phyloP scores from a whole-genome alignment of 2,888 invertebrate species.

The Mechanitis mazaeus region DNA sequence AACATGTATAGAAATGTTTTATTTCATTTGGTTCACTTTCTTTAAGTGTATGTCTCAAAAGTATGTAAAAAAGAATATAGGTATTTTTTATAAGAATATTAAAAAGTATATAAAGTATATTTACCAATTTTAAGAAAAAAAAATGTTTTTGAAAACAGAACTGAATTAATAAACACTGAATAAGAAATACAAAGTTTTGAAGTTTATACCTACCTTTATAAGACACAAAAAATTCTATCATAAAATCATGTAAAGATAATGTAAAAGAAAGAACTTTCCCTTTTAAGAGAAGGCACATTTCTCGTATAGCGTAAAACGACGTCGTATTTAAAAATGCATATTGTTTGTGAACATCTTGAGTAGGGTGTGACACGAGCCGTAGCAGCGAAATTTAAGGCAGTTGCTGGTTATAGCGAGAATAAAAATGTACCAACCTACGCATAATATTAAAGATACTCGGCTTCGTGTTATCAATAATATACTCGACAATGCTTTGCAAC shows the following conservation, averaged over 20 bases:
- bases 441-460: not conserved
- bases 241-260: conserved; percentile 30
- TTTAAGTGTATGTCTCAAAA: not conserved
- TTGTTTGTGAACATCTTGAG: conserved; percentile 36
- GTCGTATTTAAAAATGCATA: conserved; percentile 52
- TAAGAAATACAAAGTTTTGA: conserved; percentile 1
- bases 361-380: conserved; percentile 37
- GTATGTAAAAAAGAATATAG: not conserved
- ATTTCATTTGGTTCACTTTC: too few species aligned
- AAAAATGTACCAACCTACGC: conserved; percentile 17
- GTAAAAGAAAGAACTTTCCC: conserved; percentile 34
- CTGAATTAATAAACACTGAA: conserved; percentile 3
- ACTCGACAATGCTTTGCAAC: not conserved
- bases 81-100: too few species aligned
- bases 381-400: conserved; percentile 38
- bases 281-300: conserved; percentile 20
- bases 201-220: not conserved
- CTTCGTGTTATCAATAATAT: conserved; percentile 2
- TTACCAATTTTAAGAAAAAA: not conserved
- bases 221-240: conserved; percentile 13
- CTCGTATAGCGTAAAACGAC: conserved; percentile 29
- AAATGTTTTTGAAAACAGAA: not conserved
- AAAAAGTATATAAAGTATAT: not conserved
- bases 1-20: too few species aligned
- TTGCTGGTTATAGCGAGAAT: conserved; percentile 42